Evolutionary conservation across 2,113 vertebrate species (phyloP), one percentile per base, ranked within the genome.

Genomic region (Nesoenas mayeri): DNA sequence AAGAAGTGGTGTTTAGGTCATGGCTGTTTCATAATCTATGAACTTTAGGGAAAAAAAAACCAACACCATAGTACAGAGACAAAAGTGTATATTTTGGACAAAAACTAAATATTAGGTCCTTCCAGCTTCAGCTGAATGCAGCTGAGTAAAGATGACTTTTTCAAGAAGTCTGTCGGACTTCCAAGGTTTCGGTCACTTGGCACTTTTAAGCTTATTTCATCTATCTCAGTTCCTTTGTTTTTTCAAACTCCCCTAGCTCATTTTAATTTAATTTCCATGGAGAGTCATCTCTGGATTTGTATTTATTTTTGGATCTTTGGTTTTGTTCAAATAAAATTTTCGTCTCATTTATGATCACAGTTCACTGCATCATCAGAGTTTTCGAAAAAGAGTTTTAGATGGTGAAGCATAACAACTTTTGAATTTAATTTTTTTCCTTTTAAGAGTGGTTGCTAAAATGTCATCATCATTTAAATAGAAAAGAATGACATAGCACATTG

Each of bases 241-340:
- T 81, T 94, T 73, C 69, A 84, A 36, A 64, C 29, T 96, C 87
- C 13, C 12, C 38, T 77, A 85, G 28, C 36, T 93, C 3, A 72
- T 95, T 96, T 96, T 93, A 94, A 93, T 89, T 95, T 58, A 80
- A 92, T 96, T 97, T 75, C n/a, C 42, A 75, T 25, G 26, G n/a
- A 82, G n/a, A 73, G 42, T 84, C 10, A 44, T 85, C 19, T 28
- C 24, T 31, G 21, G 47, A 16, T 56, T 47, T 67, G 13, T 51
- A 77, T 79, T 92, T 85, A 78, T 70, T 93, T 95, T 90, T 82
- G 51, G 24, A 91, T 80, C 75, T 42, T 79, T 61, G 44, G 14
- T 75, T 64, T 71, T 86, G 15, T 87, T 94, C 18, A 70, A 95
- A 96, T 57, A 60, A 89, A 92, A 94, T 58, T 44, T 85, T 95